A percentile compares a stretch with the other conserved stretches of the same genome.
These are phyloP conservation scores for Phataginus tetradactyla DNA, from an alignment of 2,797 vertebrate species.

Conservation along the genomic window DNA sequence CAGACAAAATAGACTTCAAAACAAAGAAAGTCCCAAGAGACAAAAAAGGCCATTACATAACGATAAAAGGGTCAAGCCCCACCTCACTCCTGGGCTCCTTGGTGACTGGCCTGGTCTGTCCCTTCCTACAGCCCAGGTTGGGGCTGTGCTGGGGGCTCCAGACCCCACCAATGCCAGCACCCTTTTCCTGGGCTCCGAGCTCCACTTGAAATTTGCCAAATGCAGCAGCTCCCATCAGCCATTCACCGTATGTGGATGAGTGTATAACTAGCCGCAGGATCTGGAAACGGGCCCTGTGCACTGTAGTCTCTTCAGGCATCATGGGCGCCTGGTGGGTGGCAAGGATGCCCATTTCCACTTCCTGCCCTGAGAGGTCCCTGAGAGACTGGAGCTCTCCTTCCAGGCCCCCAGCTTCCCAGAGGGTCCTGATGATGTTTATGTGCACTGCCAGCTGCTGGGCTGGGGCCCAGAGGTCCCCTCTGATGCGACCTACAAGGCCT, in stretches of 20 bases:
- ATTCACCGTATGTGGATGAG: neutral
- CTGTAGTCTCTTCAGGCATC: neutral
- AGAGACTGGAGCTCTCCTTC: neutral
- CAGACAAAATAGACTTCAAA: no score
- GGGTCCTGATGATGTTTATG: constrained; percentile 54
- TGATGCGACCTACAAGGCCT: constrained; percentile 84
- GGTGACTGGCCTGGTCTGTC: neutral
- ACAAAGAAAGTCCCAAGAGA: no score
- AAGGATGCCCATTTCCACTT: neutral
- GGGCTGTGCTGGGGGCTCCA: neutral
- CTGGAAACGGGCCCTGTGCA: neutral
- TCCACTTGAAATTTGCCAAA: neutral
- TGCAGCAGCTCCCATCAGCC: neutral
- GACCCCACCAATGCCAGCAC: neutral
- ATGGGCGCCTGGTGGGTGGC: neutral
- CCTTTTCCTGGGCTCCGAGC: neutral
- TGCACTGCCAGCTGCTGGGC: constrained; percentile 83
- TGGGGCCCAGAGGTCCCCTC: constrained; percentile 83
- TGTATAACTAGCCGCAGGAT: neutral
- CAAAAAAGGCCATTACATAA: no score
- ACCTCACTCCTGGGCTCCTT: neutral
- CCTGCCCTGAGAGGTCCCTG: neutral
- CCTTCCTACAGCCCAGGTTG: neutral
- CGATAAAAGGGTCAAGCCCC: no score
- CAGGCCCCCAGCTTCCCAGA: constrained; percentile 30